Base-by-base conservation (phyloP, 2,113 vertebrate species). In the Cygnus atratus region DNA sequence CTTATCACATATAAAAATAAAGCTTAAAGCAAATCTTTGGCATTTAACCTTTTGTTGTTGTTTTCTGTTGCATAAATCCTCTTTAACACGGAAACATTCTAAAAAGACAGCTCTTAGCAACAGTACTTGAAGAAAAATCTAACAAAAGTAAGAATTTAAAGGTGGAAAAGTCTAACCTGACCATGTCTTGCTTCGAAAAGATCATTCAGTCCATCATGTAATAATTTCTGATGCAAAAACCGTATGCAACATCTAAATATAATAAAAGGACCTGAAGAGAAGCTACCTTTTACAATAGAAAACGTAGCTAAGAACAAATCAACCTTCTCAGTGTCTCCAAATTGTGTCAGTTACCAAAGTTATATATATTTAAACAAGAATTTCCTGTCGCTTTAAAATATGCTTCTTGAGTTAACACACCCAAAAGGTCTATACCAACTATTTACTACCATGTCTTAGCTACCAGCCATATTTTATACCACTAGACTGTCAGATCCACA, bases 1-100 rank as follows among this genome's bases (percentile, higher is more conserved):
- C 29, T 62, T 61, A 44, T 58, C 78, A 43, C 21, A 48, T 14
- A 78, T 78, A 87, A 88, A 88, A 93, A 44, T n/a, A 70, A 46
- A 93, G 80, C 71, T 90, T 55, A 88, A 84, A 94, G 65, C 37
- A 91, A 46, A 90, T 39, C 73, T 92, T 28, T 79, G 21, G 21
- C 66, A 58, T 66, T 95, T 88, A 15, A 81, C 65, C 24, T n/a
- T 6, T 3, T 59, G 33, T 55, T 86, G 88, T 86, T 84, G 52
- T 44, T 75, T 75, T 73, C 78, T 61, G 14, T n/a, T 72, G 39
- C 6, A 4, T 9, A 76, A 93, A 72, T 37, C n/a, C 43, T 35
- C 73, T 63, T 70, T 62, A 91, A 66, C 15, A 46, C 76, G n/a
- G 35, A 37, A 82, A 35, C 9, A 11, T 21, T 75, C 46, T 72